A percentile compares a stretch with the other conserved stretches of the same genome.
These are phyloP conservation scores for Rattus rattus DNA, from an alignment of 2,113 vertebrate genomes.

Conservation along the genomic window DNA sequence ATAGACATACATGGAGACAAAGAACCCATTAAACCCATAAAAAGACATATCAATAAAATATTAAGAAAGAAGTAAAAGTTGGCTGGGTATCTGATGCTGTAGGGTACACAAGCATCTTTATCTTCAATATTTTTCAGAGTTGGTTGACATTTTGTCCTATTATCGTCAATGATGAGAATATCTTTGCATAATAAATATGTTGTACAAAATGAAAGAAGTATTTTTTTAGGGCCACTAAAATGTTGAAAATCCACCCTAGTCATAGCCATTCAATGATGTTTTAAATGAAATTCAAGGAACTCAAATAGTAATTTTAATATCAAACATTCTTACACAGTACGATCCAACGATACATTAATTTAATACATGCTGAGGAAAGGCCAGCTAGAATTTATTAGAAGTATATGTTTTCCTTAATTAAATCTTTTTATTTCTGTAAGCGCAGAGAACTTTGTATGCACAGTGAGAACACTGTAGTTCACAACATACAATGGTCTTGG, in stretches of 20 bases:
- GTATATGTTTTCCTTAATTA: not conserved
- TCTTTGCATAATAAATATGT: not conserved
- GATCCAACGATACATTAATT: not conserved
- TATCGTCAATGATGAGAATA: not conserved
- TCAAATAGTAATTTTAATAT: conserved; percentile 22
- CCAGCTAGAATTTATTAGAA: not conserved
- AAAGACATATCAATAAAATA: not conserved
- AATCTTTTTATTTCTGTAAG: not conserved
- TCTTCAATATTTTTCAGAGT: not conserved
- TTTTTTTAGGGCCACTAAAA: not conserved
- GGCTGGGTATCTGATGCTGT: not conserved
- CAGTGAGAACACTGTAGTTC: not conserved
- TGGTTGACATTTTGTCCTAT: not conserved
- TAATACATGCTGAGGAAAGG: not conserved
- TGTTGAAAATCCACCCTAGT: not conserved
- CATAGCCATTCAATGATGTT: not conserved
- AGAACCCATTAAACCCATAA: not conserved
- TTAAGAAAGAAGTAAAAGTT: not conserved
- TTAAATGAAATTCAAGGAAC: conserved; percentile 4
- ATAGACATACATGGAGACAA: not conserved
- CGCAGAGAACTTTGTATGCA: not conserved
- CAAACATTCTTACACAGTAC: not conserved
- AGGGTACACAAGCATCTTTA: not conserved
- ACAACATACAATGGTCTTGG: no score
- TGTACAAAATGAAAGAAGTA: not conserved